These are phyloP conservation scores for Rhingia rostrata DNA, from an alignment of 2,888 invertebrate species.

Conservation along the genomic window DNA sequence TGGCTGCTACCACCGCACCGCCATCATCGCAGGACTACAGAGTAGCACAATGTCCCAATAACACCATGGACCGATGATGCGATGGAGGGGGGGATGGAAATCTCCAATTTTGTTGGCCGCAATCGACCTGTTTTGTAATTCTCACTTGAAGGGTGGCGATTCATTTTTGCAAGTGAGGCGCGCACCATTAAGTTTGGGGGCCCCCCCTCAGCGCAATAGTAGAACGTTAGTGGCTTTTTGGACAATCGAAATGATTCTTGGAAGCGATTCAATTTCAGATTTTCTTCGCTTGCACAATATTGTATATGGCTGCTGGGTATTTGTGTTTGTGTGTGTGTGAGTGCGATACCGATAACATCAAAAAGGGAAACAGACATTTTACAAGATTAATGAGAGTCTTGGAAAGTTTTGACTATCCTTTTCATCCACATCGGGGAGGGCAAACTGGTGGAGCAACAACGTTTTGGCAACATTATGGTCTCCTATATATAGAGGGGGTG, in stretches of 20 bases:
- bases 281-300: conserved; percentile 35
- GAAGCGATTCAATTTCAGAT: conserved; percentile 74
- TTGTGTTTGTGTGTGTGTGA: conserved; percentile 11
- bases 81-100: conserved; percentile 28
- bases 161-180: conserved; percentile 9
- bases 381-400: conserved; percentile 72
- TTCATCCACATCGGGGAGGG: neutral
- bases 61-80: neutral
- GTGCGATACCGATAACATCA: conserved; percentile 60
- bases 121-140: conserved; percentile 72
- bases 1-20: conserved; percentile 31
- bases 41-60: conserved; percentile 60
- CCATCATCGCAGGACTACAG: neutral
- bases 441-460: conserved; percentile 2
- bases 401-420: conserved; percentile 68
- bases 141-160: conserved; percentile 40
- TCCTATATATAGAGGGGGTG: conserved; percentile 1
- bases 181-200: conserved; percentile 38
- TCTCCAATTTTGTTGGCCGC: conserved; percentile 65
- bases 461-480: conserved; percentile 57
- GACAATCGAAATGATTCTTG: conserved; percentile 71
- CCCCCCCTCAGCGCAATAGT: conserved; percentile 23
- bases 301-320: conserved; percentile 6
- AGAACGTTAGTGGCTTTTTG: conserved; percentile 61
- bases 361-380: conserved; percentile 72